Evolutionary conservation across 2,113 vertebrate genomes (phyloP), one percentile per base, ranked within the genome.

Genomic region (Ancistrus triradiatus): DNA sequence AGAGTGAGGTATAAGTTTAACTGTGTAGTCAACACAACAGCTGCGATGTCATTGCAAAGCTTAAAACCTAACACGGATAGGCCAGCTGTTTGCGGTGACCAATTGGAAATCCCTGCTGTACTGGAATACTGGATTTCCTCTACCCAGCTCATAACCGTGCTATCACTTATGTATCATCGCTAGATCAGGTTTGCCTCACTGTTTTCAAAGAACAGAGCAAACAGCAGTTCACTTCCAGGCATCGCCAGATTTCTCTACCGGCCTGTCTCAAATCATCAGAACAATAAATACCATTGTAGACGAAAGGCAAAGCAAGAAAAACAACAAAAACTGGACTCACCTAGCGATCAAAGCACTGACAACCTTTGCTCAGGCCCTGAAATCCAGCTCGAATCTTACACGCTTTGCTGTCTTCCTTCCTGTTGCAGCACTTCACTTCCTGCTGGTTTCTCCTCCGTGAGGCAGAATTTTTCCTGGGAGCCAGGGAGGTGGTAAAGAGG

Each of bases 401-500:
- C 72, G n/a, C n/a, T 70, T 75, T n/a, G 6, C 38, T n/a, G 78
- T 81, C 79, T 77, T 74, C 81, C 81, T 78, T 80, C 74, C 75
- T 82, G 74, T 33, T 19, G 48, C 43, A 69, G 46, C 46, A 35
- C 66, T 63, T 53, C 43, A 31, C 71, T 76, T 72, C 72, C 56
- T 73, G 72, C 65, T 66, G 66, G 44, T 61, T 69, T 63, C 68
- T 66, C 49, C 63, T 72, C 55, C 57, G 67, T 27, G 50, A 69
- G 77, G 73, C 57, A 65, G 46, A 74, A 80, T 82, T 76, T 75
- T 78, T 82, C 83, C 84, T 83, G 76, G 72, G 77, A 80, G 75
- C 81, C 74, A 77, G 69, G 61, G 42, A 77, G 69, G 68, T 78
- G 66, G 77, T 68, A 61, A n/a, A n/a, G n/a, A n/a, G n/a, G 66